Conservation (phyloP, 2,113 vertebrate genomes). For the Ranitomeya imitator region DNA sequence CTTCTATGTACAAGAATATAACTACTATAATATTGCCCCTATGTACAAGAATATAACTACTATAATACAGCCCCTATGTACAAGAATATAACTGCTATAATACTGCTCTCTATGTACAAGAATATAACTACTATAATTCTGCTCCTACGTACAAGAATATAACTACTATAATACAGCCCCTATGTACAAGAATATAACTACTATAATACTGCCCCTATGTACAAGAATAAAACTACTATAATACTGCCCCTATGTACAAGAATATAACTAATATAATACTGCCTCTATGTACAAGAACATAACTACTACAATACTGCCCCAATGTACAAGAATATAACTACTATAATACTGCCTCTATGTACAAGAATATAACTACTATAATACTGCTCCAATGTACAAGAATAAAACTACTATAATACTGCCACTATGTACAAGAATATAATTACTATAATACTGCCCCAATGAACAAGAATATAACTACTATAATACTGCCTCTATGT, state of each 20-base stretch:
- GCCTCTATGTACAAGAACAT: conserved; percentile 4
- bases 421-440: background rate
- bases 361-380: conserved; percentile 17
- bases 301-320: background rate
- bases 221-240: background rate
- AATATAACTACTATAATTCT: background rate
- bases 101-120: too few species aligned
- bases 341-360: too few species aligned
- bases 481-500: background rate
- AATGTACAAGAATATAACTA: too few species aligned
- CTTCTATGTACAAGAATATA: background rate
- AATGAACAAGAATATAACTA: background rate
- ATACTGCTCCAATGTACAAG: conserved; percentile 8
- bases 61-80: background rate
- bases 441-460: background rate
- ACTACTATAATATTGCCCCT: background rate
- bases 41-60: conserved; percentile 4
- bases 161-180: background rate
- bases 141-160: background rate
- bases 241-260: too few species aligned
- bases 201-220: background rate
- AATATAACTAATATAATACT: background rate
- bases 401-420: conserved; percentile 18
- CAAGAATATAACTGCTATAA: too few species aligned
- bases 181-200: conserved; percentile 9